A percentile compares a stretch with the other conserved stretches of the same genome.
These are phyloP conservation scores for Aspiorhynchus laticeps DNA, from an alignment of 2,113 vertebrate species.

Conservation along the genomic window DNA sequence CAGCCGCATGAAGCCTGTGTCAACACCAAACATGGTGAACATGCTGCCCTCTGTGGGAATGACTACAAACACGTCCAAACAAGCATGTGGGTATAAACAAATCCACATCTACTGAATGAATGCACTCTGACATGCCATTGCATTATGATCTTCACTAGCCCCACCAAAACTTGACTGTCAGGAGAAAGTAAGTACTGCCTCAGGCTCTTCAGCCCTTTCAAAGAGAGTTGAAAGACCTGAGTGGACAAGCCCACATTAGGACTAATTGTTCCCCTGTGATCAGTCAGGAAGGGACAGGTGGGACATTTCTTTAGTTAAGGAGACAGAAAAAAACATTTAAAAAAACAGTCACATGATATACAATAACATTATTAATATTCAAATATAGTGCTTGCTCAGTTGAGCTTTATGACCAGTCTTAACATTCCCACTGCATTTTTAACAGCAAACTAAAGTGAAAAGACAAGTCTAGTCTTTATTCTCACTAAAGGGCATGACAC, in stretches of 20 bases:
- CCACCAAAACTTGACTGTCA: conserved; percentile 38
- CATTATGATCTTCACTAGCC: conserved; percentile 19
- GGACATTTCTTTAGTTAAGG: background rate
- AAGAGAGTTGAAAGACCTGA: conserved; percentile 51
- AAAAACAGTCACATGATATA: background rate
- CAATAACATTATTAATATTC: background rate
- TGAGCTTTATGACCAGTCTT: background rate
- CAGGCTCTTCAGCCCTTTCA: conserved; percentile 43
- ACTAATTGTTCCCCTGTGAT: conserved; percentile 66
- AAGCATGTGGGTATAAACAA: conserved; percentile 60
- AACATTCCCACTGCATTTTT: background rate
- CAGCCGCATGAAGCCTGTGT: conserved; percentile 31
- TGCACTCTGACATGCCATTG: conserved; percentile 1
- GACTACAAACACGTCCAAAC: conserved; percentile 65
- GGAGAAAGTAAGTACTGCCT: conserved; percentile 56
- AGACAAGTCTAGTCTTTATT: background rate
- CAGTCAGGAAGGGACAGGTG: conserved; percentile 66
- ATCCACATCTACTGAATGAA: conserved; percentile 19
- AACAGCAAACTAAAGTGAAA: conserved; percentile 15
- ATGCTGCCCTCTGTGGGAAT: conserved; percentile 53
- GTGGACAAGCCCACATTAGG: conserved; percentile 64
- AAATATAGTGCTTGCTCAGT: background rate
- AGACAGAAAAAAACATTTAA: background rate
- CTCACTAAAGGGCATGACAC: conserved; percentile 37
- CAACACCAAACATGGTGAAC: conserved; percentile 42